phyloP scores from a whole-genome alignment of 1,140 invertebrate species.

The Mercenaria mercenaria region DNA sequence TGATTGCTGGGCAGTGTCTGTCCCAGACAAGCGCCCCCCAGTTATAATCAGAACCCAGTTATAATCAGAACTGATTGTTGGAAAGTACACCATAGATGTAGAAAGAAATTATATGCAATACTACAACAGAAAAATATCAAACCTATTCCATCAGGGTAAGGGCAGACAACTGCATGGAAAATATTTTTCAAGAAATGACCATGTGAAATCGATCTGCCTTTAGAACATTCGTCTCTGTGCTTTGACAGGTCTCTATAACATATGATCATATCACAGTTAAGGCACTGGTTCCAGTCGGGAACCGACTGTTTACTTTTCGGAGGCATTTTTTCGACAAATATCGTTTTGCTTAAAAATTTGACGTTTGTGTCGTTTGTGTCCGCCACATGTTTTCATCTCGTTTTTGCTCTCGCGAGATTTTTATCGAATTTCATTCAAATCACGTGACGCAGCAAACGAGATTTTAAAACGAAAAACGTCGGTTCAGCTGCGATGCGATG shows the following conservation, averaged over 20 bases:
- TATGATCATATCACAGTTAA: constrained; percentile 66
- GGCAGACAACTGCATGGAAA: constrained; percentile 58
- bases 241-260: constrained; percentile 63
- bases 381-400: constrained; percentile 51
- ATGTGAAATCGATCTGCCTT: constrained; percentile 8
- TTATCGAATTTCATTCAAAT: no score
- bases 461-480: no score
- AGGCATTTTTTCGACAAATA: constrained; percentile 52
- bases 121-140: not conserved
- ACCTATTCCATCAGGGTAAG: not conserved
- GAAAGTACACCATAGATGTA: no score
- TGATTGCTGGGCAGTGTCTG: no score
- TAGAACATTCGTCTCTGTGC: constrained; percentile 65
- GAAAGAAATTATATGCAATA: no score
- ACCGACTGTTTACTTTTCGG: constrained; percentile 51
- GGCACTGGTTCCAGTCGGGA: constrained; percentile 74
- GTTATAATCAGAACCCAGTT: no score
- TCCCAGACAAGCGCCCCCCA: no score
- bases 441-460: constrained; percentile 10
- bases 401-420: constrained; percentile 26
- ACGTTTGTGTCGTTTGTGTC: not conserved
- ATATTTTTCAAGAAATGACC: constrained; percentile 60
- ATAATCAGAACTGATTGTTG: no score
- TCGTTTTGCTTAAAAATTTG: not conserved
- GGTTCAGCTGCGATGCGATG: no score